Evolutionary conservation across 2,113 vertebrate genomes (phyloP).

Genomic region (Gila orcuttii): DNA sequence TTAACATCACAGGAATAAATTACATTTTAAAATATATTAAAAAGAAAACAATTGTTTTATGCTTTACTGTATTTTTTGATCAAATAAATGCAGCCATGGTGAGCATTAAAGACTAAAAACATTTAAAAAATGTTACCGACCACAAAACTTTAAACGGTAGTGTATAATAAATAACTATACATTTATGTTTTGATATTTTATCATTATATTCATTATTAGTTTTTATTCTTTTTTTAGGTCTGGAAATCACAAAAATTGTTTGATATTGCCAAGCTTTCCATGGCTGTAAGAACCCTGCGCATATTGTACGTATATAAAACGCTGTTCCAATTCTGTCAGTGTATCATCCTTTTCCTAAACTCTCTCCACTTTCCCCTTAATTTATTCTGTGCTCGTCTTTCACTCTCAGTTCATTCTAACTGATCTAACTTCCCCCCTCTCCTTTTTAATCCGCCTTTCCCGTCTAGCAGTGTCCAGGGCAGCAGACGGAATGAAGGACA

Average conservation of each 20-base stretch:
- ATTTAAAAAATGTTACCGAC: not conserved
- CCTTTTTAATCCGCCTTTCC: constrained; percentile 1
- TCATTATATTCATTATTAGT: not conserved
- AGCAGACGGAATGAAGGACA: constrained; percentile 76
- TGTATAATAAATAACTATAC: not conserved
- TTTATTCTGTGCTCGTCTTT: not conserved
- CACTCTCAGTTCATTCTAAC: not conserved
- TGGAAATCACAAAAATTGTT: not conserved
- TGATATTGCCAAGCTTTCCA: not conserved
- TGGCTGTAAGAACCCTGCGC: not conserved
- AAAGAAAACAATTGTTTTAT: not conserved
- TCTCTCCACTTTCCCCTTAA: not conserved
- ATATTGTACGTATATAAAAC: not conserved
- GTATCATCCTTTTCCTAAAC: not conserved
- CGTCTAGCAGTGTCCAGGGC: constrained; percentile 37
- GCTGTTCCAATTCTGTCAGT: not conserved
- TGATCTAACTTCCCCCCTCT: not conserved
- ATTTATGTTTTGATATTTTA: not conserved
- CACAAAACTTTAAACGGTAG: not conserved
- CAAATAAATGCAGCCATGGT: not conserved
- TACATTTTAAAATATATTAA: not conserved
- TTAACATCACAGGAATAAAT: not conserved
- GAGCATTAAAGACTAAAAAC: not conserved
- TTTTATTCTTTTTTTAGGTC: not conserved
- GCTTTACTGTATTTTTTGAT: not conserved